Percentiles rank a stretch among this genome's conserved stretches.
Conservation (phyloP, 2,113 vertebrate species). For the Gorsachius goisagi region DNA sequence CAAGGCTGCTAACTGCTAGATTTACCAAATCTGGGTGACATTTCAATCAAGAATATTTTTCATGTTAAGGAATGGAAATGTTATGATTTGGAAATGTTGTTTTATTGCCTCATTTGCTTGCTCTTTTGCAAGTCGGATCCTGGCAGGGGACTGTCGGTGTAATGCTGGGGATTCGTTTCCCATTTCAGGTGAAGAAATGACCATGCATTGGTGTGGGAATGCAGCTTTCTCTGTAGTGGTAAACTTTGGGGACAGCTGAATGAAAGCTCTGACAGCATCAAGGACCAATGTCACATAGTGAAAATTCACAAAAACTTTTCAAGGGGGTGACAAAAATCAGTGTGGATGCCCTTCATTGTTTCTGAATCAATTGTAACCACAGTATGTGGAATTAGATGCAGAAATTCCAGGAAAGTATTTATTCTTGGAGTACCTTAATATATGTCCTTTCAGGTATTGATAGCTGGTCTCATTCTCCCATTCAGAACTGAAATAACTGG, state of each 20-base stretch:
- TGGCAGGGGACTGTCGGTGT: neutral
- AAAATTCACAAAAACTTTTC: neutral
- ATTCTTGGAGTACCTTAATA: neutral
- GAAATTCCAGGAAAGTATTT: neutral
- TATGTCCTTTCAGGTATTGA: neutral
- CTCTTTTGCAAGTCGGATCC: neutral
- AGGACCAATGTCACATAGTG: neutral
- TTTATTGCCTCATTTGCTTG: neutral
- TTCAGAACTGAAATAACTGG: neutral
- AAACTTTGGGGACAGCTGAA: neutral
- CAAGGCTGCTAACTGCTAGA: neutral
- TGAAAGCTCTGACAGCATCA: neutral
- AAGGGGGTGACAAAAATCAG: neutral
- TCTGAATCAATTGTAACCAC: neutral
- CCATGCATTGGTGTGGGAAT: neutral
- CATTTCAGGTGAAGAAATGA: neutral
- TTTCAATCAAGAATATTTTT: neutral
- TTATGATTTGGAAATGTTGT: neutral
- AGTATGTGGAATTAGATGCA: neutral
- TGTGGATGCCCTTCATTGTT: neutral
- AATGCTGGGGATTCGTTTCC: rapidly evolving
- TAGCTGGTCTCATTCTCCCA: neutral
- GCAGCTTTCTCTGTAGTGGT: neutral
- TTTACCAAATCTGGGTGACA: neutral
- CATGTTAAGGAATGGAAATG: neutral